Evolutionary conservation across 2,113 vertebrate species (phyloP).

Genomic region (Laterallus jamaicensis): DNA sequence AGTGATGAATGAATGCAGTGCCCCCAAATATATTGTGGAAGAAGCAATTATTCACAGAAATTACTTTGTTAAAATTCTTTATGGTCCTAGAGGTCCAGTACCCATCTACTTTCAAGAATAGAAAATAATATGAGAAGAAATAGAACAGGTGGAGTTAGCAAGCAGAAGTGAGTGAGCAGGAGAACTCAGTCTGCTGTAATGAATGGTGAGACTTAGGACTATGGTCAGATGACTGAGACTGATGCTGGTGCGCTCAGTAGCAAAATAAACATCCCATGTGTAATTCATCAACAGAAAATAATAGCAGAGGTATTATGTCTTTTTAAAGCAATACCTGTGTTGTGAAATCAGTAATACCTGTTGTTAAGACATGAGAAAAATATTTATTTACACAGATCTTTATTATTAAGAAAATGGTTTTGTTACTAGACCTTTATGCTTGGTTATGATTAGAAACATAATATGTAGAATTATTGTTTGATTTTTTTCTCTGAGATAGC

Average conservation of each 20-base stretch:
- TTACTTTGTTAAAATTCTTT: not conserved
- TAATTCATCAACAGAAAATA: not conserved
- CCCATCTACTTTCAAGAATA: not conserved
- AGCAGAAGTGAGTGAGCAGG: not conserved
- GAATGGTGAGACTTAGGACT: not conserved
- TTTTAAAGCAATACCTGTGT: not conserved
- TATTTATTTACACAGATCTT: not conserved
- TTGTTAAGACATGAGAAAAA: not conserved
- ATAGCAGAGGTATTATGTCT: not conserved
- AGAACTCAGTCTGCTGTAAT: not conserved
- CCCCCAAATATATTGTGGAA: not conserved
- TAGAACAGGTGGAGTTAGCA: not conserved
- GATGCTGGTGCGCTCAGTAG: not conserved
- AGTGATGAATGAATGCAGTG: not conserved
- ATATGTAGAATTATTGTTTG: not conserved
- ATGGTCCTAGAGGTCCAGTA: not conserved
- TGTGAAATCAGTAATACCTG: not conserved
- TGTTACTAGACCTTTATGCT: not conserved
- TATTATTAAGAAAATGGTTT: not conserved
- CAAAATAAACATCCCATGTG: not conserved
- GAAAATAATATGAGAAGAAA: not conserved
- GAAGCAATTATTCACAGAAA: not conserved
- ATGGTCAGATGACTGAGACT: not conserved
- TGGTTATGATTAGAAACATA: not conserved
- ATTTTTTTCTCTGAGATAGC: slow-evolving; percentile 6